Evolutionary conservation across 2,113 vertebrate species (phyloP).

Genomic region (Alligator sinensis): DNA sequence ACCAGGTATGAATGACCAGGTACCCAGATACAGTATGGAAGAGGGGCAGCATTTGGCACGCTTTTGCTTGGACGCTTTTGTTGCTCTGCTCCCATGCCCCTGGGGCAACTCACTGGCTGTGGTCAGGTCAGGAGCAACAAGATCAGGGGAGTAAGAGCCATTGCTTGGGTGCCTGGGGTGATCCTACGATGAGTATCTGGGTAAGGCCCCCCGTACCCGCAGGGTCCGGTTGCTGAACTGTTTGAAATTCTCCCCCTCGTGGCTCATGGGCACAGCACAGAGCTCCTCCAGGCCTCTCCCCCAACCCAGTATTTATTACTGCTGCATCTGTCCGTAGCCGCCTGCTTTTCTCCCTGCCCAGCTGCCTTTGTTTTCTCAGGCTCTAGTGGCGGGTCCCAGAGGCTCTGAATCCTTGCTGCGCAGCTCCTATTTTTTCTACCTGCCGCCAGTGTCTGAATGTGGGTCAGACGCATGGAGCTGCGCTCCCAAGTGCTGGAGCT

Average conservation of each 20-base stretch:
- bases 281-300: neutral
- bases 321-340: neutral
- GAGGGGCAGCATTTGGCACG: no score
- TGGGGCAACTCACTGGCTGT: no score
- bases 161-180: neutral
- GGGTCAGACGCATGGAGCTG: rapidly evolving
- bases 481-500: no score
- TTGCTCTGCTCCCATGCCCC: no score
- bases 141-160: neutral
- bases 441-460: neutral
- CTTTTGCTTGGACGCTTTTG: no score
- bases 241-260: neutral
- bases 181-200: neutral
- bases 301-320: neutral
- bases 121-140: no score
- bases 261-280: neutral
- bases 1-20: no score
- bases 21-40: no score
- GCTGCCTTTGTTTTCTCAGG: slow-evolving; percentile 1
- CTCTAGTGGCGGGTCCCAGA: neutral
- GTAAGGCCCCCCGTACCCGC: rapidly evolving
- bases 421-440: neutral
- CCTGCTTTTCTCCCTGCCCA: neutral
- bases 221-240: rapidly evolving
- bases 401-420: neutral